Evolutionary conservation across 2,113 vertebrate genomes (phyloP), one percentile per base, ranked within the genome.

Genomic region (Elephantulus edwardii): DNA sequence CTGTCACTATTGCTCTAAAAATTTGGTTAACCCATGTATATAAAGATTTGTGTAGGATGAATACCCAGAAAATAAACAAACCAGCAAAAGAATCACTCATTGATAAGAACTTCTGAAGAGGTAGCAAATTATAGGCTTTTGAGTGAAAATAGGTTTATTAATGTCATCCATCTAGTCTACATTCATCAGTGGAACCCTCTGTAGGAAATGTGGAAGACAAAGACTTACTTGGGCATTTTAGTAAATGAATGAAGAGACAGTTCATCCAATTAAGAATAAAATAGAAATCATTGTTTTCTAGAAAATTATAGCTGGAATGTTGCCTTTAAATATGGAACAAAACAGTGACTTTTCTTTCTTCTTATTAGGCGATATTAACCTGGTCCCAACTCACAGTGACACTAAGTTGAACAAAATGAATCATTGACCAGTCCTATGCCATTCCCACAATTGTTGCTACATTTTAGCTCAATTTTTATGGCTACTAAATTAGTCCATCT

Each of bases 1-100:
- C 77, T 89, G 30, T 78, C 89, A 33, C 58, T 35, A 88, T 89
- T 83, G 19, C 60, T 62, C 9, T 83, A 90, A 89, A 92, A 71
- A 70, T 90, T 20, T 72, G 33, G 14, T 56, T 28, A 83, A 26
- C 66, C 38, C 66, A 19, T 30, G 14, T 77, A 19, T 30, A 17
- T 77, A 16, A 89, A 91, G 35, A 60, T 64, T 76, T 30, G 40
- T 50, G 9, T 6, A 64, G 66, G 50, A 74, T 76, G 4, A 91
- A 71, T 71, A 68, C 26, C 44, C 70, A 56, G 46, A 90, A n/a
- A n/a, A n/a, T n/a, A n/a, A n/a, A n/a, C n/a, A n/a, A n/a, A n/a
- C n/a, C n/a, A n/a, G n/a, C n/a, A n/a, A n/a, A n/a, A n/a, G n/a
- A 71, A 68, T 38, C 10, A 62, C 12, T 58, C 44, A 46, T 38